These are phyloP conservation scores for Drosophila falleni DNA, from an alignment of 2,888 invertebrate genomes.

Conservation along the genomic window DNA sequence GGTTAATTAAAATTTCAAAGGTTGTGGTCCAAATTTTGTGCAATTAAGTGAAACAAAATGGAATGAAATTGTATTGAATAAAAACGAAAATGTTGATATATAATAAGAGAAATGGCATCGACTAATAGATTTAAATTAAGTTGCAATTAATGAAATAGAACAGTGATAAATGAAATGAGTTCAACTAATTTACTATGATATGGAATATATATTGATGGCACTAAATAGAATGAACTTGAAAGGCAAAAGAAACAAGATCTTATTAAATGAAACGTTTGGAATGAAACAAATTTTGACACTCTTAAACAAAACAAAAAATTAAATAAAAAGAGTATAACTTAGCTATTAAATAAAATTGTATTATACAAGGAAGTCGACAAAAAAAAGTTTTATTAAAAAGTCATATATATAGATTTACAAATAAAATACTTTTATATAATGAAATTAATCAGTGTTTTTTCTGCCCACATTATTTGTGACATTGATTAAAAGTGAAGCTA, in stretches of 20 bases:
- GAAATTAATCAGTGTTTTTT: constrained; percentile 24
- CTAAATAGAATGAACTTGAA: not conserved
- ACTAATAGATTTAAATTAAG: not conserved
- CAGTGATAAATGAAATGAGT: not conserved
- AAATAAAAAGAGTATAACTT: too few relatives aligned
- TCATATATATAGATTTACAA: not conserved
- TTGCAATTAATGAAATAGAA: too few relatives aligned
- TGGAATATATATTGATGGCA: not conserved
- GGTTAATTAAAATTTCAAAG: not conserved
- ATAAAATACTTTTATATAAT: constrained; percentile 3
- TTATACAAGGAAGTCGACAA: not conserved
- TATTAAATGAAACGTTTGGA: too few relatives aligned
- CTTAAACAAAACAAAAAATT: too few relatives aligned
- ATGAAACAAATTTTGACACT: too few relatives aligned
- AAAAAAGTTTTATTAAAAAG: not conserved
- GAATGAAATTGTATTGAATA: not conserved
- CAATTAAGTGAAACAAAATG: constrained; percentile 3
- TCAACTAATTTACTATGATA: too few relatives aligned
- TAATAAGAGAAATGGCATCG: not conserved
- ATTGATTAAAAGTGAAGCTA: constrained; percentile 15
- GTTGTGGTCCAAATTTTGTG: not conserved
- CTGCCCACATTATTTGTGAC: not conserved
- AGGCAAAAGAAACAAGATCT: not conserved
- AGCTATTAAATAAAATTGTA: not conserved
- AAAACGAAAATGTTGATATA: not conserved